Evolutionary conservation across 2,888 invertebrate species (phyloP), one percentile per base, ranked within the genome.

Genomic region (Lamproptera curius): DNA sequence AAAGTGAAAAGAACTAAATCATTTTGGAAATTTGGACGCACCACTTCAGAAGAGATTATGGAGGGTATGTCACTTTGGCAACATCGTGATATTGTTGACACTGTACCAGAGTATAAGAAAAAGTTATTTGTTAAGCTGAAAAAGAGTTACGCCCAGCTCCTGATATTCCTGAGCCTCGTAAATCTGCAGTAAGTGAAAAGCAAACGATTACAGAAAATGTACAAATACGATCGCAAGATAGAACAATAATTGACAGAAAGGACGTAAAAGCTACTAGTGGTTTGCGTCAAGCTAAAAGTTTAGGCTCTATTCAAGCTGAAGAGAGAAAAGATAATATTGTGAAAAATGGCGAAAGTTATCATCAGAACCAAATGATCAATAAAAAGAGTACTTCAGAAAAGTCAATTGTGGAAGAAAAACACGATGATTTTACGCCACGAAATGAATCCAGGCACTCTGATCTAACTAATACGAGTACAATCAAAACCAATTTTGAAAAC

Each of bases 21-120:
- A 0, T 94, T 95, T 67, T 95, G 95, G 95, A 92, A 93, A 64
- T 95, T 95, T 62, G 92, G 95, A 15, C 91, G 92, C 46, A 91
- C 91, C 1, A 90, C 90, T 13, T 91, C 92, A 46, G 91, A 90
- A 59, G 95, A 95, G 52, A 94, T 95, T 42, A 85, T 95, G 62
- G 95, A 95, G 63, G 95, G 95, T 0, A 95, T 95, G 95, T 92
- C 95, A 0, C 84, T 95, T 44, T 95, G 95, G 95, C 93, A 93
- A 65, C 95, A 95, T 69, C 89, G 95, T 26, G 95, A 95, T 59
- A 88, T 95, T 52, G 94, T 95, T 0, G 94, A 94, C 59, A 91
- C 93, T 10, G 89, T 90, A 33, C 85, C 87, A 11, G 89, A 90
- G 55, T 89, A 86, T 52, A 85, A 86, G 55, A 87, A 87, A 53